These are phyloP conservation scores for Heteronetta atricapilla DNA, from an alignment of 2,113 vertebrate species.

Conservation along the genomic window DNA sequence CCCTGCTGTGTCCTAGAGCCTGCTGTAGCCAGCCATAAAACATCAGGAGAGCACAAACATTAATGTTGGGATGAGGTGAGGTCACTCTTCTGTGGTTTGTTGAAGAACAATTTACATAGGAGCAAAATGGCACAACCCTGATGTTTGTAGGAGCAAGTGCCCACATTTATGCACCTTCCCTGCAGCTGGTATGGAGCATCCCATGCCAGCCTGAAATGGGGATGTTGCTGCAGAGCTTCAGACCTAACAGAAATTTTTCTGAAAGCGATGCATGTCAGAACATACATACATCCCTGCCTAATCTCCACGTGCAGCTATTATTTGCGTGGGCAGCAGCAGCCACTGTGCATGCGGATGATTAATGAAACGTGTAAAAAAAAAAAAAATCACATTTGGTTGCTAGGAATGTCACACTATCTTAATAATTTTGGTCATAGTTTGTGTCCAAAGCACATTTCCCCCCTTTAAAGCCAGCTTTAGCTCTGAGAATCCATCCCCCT, in stretches of 20 bases:
- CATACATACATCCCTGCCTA: background rate
- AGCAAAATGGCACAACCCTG: background rate
- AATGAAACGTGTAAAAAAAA: background rate
- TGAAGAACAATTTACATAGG: background rate
- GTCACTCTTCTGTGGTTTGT: background rate
- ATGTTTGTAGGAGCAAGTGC: background rate
- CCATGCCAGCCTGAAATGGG: background rate
- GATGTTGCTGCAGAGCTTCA: background rate
- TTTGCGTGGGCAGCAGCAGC: background rate
- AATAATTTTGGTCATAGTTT: background rate
- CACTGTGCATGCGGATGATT: background rate
- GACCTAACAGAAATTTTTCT: background rate
- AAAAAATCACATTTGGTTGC: background rate
- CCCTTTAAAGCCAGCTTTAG: background rate
- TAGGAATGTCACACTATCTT: background rate
- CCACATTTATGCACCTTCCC: background rate
- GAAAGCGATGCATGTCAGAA: background rate
- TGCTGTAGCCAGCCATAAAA: background rate
- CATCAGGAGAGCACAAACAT: rapidly evolving
- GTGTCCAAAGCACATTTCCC: background rate
- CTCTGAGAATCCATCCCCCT: background rate
- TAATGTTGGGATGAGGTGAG: background rate
- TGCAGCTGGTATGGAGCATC: background rate
- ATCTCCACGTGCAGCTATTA: background rate
- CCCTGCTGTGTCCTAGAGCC: background rate